Percentiles rank a stretch among this genome's conserved stretches.
These are phyloP conservation scores for Sebastes hubbsi DNA, from an alignment of 2,797 vertebrate species.

Conservation along the genomic window DNA sequence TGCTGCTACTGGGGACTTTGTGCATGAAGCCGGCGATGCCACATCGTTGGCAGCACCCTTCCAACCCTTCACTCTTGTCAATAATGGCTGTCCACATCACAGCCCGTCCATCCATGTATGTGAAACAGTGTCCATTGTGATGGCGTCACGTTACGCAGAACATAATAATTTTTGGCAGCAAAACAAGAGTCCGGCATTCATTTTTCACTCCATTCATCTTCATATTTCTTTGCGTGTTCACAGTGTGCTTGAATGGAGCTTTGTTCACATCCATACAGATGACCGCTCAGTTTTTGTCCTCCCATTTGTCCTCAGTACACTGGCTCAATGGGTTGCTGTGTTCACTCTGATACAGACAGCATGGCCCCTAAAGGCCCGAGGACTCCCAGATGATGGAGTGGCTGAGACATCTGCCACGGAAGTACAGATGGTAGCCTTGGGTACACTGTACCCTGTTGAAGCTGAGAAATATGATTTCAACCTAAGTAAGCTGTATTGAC, in stretches of 20 bases:
- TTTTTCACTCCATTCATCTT: constrained; percentile 22
- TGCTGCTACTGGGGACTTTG: constrained; percentile 40
- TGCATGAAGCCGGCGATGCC: constrained; percentile 18
- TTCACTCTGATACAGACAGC: constrained; percentile 55
- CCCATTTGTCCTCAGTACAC: constrained; percentile 52
- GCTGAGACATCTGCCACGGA: constrained; percentile 66
- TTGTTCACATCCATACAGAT: constrained; percentile 67
- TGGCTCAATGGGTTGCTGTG: constrained; percentile 63
- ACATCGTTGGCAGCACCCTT: constrained; percentile 28
- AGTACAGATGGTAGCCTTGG: constrained; percentile 68
- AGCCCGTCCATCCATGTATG: constrained; percentile 27
- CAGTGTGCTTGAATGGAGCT: constrained; percentile 65
- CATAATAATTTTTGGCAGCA: constrained; percentile 27
- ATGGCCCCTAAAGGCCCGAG: constrained; percentile 46
- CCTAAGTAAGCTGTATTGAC: constrained; percentile 57
- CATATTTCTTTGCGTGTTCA: constrained; percentile 15
- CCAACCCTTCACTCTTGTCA: constrained; percentile 18
- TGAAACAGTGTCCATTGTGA: constrained; percentile 30
- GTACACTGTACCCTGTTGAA: constrained; percentile 60
- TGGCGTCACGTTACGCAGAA: constrained; percentile 20
- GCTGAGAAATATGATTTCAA: constrained; percentile 67
- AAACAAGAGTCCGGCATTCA: constrained; percentile 30
- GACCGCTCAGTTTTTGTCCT: constrained; percentile 72
- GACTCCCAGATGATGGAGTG: constrained; percentile 69
- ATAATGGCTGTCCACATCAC: constrained; percentile 48